Evolutionary conservation across 1,140 invertebrate genomes (phyloP).

Genomic region (Cataglyphis hispanica): DNA sequence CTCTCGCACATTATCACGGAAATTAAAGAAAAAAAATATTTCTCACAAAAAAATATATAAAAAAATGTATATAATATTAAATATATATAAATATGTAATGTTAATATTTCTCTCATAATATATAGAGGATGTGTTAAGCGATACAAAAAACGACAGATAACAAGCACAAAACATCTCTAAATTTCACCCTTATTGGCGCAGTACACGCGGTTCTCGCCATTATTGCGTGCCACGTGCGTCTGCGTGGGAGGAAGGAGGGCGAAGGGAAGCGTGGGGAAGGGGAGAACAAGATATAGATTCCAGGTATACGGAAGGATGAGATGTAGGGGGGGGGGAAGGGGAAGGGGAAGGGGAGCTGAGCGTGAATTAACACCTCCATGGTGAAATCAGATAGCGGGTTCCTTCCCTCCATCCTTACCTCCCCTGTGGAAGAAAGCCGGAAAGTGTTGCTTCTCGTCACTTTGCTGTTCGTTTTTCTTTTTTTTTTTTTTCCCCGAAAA

Average conservation of each 20-base stretch:
- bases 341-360: slow-evolving; percentile 70
- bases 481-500: no score
- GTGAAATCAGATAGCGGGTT: slow-evolving; percentile 82
- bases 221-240: slow-evolving; percentile 41
- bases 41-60: neutral
- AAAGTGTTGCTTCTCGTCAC: slow-evolving; percentile 54
- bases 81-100: no score
- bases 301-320: slow-evolving; percentile 10
- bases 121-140: neutral
- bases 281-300: neutral
- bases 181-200: neutral
- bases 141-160: neutral
- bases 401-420: slow-evolving; percentile 22
- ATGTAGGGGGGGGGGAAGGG: slow-evolving; percentile 35
- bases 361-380: slow-evolving; percentile 85
- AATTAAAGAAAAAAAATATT: neutral
- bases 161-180: slow-evolving; percentile 10
- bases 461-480: neutral
- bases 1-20: neutral
- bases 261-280: neutral
- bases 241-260: slow-evolving; percentile 4
- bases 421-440: slow-evolving; percentile 49
- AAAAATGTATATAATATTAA: neutral
- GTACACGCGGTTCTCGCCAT: slow-evolving; percentile 8
- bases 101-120: neutral